Evolutionary conservation across 2,113 vertebrate genomes (phyloP), one percentile per base, ranked within the genome.

Genomic region (Apteryx owenii): DNA sequence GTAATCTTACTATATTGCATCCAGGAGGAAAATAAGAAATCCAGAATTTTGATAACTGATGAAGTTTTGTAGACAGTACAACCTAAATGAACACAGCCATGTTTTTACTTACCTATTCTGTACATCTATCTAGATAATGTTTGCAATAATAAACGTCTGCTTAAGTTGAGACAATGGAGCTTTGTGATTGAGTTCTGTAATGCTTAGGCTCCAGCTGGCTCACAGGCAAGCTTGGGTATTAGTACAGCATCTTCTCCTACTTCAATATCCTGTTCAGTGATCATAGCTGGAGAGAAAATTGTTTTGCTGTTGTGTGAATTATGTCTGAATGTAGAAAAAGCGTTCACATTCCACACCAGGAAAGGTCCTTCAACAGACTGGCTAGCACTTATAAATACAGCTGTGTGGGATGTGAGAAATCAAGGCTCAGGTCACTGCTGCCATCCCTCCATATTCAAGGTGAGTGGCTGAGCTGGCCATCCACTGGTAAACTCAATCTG

Each of bases 381-480:
- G 9, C 54, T 65, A 60, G 40, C 10, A 53, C 25, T 42, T 54
- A 53, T 14, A 51, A 86, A 77, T 60, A 65, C 2, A 16, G 12
- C 33, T 7, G 5, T 20, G 16, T 38, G 23, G 64, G 33, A 85
- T 65, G 18, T 31, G 31, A 60, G 31, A 77, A 81, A 62, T 54
- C 19, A 50, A 2, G 21, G 68, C 54, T 90, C 9, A 5, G 29
- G 44, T 60, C 64, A 22, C 33, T 77, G 76, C 56, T 51, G 46
- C 46, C 53, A 54, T 72, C 9, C 0, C 28, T 66, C 46, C 21
- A 23, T 28, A 28, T 5, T 38, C 12, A 31, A 31, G 16, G 17
- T 17, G 33, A 71, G 56, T 0, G 2, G 50, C 44, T 53, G 22
- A 86, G 26, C 64, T 38, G 42, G 31, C 50, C 0, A 1, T 12